Evolutionary conservation across 2,797 vertebrate genomes (phyloP).

Genomic region (Hippoglossus hippoglossus): DNA sequence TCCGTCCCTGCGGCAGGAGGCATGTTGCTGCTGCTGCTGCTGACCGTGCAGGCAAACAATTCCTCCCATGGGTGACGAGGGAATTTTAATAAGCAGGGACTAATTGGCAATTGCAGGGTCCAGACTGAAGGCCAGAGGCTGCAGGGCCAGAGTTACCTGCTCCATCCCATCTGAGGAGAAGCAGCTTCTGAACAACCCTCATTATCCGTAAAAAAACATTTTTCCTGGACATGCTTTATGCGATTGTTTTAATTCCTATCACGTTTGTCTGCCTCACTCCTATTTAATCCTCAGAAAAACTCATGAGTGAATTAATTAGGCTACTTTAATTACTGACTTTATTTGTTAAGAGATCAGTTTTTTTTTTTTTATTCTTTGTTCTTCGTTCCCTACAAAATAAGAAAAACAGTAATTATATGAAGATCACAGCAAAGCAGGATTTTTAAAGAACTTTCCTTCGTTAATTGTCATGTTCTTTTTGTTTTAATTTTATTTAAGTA

Average conservation of each 20-base stretch:
- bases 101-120: conserved; percentile 51
- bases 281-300: conserved; percentile 29
- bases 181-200: conserved; percentile 1
- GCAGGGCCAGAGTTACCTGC: conserved; percentile 17
- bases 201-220: conserved; percentile 22
- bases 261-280: conserved; percentile 35
- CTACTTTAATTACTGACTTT: conserved; percentile 8
- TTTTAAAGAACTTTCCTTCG: background rate
- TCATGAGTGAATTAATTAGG: conserved; percentile 17
- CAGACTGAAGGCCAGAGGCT: conserved; percentile 40
- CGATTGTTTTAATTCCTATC: conserved; percentile 29
- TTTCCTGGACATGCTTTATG: conserved; percentile 7
- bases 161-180: conserved; percentile 6
- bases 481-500: conserved; percentile 4
- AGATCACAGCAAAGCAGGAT: conserved; percentile 5
- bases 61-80: conserved; percentile 50
- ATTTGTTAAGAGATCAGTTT: conserved; percentile 2
- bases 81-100: conserved; percentile 45
- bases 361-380: background rate
- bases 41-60: conserved; percentile 46
- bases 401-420: background rate
- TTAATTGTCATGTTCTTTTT: background rate
- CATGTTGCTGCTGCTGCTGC: conserved; percentile 42
- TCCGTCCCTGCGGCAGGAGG: conserved; percentile 17
- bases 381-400: background rate